phyloP scores from a whole-genome alignment of 2,797 vertebrate genomes.

The Lagodon rhomboides region DNA sequence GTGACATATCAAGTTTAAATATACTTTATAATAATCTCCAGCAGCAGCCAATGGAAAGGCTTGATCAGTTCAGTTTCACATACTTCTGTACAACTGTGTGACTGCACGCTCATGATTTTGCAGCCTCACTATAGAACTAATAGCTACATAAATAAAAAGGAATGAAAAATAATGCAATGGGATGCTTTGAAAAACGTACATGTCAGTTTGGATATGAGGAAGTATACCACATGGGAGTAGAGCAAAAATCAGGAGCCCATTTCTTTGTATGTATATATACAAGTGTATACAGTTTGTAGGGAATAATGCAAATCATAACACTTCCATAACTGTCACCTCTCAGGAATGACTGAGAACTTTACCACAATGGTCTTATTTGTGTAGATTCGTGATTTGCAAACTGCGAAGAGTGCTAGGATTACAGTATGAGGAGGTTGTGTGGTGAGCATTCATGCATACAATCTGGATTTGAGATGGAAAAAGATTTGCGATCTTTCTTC shows the following conservation, averaged over 20 bases:
- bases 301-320: conserved; percentile 56
- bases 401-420: conserved; percentile 40
- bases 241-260: conserved; percentile 45
- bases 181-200: conserved; percentile 50
- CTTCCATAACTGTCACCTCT: conserved; percentile 29
- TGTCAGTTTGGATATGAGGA: conserved; percentile 42
- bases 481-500: conserved; percentile 28
- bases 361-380: conserved; percentile 23
- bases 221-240: conserved; percentile 57
- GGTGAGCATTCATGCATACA: conserved; percentile 51
- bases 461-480: conserved; percentile 49
- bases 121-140: conserved; percentile 46
- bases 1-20: conserved; percentile 56
- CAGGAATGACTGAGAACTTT: conserved; percentile 17
- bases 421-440: conserved; percentile 46
- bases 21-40: conserved; percentile 41
- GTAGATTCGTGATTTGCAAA: conserved; percentile 38
- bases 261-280: conserved; percentile 59
- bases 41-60: conserved; percentile 34
- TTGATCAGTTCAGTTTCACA: conserved; percentile 36
- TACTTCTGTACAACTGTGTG: conserved; percentile 51
- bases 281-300: conserved; percentile 59
- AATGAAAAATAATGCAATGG: conserved; percentile 35
- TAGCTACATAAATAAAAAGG: conserved; percentile 66
- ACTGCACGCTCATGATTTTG: conserved; percentile 34